phyloP scores from a whole-genome alignment of 2,113 vertebrate genomes.

The Amphiprion ocellaris region DNA sequence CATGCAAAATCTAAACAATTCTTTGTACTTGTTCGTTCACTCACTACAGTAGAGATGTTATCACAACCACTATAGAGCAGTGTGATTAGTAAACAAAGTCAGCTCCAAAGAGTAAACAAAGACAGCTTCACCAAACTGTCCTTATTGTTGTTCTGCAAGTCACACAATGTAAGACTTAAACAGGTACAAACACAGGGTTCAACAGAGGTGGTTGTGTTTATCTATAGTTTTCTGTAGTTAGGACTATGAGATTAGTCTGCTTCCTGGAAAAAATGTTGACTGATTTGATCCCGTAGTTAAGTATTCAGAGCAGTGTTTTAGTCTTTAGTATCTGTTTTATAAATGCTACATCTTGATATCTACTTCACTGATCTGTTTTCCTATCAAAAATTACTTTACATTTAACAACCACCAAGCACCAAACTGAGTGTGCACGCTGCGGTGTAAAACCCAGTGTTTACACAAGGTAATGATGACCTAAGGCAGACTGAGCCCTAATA shows the following conservation, averaged over 20 bases:
- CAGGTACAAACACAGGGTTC: not conserved
- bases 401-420: not conserved
- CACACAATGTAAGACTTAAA: conserved; percentile 4
- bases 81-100: conserved; percentile 46
- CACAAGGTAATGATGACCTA: conserved; percentile 26
- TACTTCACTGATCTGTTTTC: not conserved
- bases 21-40: not conserved
- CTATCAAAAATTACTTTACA: not conserved
- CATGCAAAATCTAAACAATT: not conserved
- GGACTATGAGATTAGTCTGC: not conserved
- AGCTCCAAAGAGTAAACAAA: conserved; percentile 31
- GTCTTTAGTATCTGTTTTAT: not conserved
- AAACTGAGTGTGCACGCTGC: not conserved
- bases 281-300: not conserved
- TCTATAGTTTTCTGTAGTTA: not conserved
- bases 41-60: not conserved
- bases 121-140: conserved; percentile 17
- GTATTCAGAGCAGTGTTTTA: not conserved
- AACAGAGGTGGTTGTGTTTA: not conserved
- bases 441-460: conserved; percentile 37
- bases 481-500: conserved; percentile 40
- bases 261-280: not conserved
- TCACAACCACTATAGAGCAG: conserved; percentile 14
- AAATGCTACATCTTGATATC: not conserved
- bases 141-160: conserved; percentile 14